phyloP scores from a whole-genome alignment of 2,888 invertebrate species.

The Drosophila rubida region DNA sequence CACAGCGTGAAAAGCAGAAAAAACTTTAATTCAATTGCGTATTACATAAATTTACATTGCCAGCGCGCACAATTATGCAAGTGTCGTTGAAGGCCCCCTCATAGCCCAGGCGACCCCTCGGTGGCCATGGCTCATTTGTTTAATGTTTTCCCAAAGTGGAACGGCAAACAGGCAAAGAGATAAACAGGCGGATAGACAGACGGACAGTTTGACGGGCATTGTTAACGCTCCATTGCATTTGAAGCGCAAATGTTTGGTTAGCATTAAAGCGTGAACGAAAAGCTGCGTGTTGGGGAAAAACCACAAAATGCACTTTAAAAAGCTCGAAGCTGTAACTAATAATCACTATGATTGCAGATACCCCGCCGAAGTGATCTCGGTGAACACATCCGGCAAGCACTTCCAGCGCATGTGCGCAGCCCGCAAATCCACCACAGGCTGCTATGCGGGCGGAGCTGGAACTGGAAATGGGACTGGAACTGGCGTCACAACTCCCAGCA shows the following conservation, averaged over 20 bases:
- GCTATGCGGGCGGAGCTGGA: constrained; percentile 66
- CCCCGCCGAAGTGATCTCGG: constrained; percentile 94
- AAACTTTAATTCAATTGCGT: constrained; percentile 76
- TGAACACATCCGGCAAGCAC: constrained; percentile 94
- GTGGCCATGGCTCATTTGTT: constrained; percentile 72
- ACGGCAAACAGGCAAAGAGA: constrained; percentile 24
- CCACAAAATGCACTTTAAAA: constrained; percentile 59
- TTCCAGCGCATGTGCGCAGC: constrained; percentile 95
- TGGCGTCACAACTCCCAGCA: constrained; percentile 53
- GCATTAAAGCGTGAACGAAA: constrained; percentile 54
- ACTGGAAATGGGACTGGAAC: not conserved
- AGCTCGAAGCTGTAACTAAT: constrained; percentile 11
- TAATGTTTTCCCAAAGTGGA: constrained; percentile 39
- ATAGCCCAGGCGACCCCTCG: constrained; percentile 9
- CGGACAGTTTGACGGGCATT: constrained; percentile 23
- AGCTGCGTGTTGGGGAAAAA: constrained; percentile 4
- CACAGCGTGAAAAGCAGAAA: constrained; percentile 54
- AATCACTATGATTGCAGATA: constrained; percentile 86
- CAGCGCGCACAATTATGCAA: constrained; percentile 74
- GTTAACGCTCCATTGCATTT: constrained; percentile 70
- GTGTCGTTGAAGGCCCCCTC: constrained; percentile 56
- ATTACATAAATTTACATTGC: constrained; percentile 70
- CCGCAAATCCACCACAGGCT: constrained; percentile 89
- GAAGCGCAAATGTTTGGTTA: constrained; percentile 67
- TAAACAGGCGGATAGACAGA: not conserved